Base-by-base conservation (phyloP, 2,113 vertebrate genomes). In the Hipposideros armiger region DNA sequence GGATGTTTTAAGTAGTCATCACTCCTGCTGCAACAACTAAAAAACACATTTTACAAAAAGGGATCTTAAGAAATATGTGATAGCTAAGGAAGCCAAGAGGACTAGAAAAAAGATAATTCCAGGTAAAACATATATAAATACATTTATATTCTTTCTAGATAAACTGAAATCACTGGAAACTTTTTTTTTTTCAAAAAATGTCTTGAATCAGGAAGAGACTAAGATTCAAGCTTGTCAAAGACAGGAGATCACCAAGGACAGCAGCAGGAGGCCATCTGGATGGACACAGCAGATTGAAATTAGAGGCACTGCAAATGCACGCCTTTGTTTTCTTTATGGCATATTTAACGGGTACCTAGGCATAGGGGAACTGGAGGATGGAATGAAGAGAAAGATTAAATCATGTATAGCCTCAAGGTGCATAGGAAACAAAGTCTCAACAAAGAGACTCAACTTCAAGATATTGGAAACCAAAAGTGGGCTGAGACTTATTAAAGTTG, bases 221-320 rank as follows among this genome's bases (percentile, higher is more conserved):
- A 17, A 80, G 14, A 58, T 11, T 42, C 9, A 26, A 42, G 9
- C 32, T 66, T 45, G 3, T 6, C 5, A 2, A 26, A 2, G n/a
- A 28, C 22, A 36, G 13, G 66, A 60, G 47, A 26, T 16, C 40
- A 20, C 32, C 36, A 40, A 42, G 8, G 13, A 67, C 3, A 72
- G 9, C 11, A 50, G 19, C 0, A 2, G 3, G 26, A 58, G 30
- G 2, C 8, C 4, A 28, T 10, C 11, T 47, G 64, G 24, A 15
- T 9, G 11, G 32, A 54, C 10, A 24, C 0, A 62, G 10, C 36
- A 32, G 17, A 30, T 13, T 56, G 30, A 36, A 4, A 1, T 28
- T 26, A 54, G 45, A 64, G 20, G 14, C 24, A 36, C 22, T 6
- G 10, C 50, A 82, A 42, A 69, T 3, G 3, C 47, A 11, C 4